phyloP scores from a whole-genome alignment of 2,113 vertebrate species.

The Ranitomeya variabilis region DNA sequence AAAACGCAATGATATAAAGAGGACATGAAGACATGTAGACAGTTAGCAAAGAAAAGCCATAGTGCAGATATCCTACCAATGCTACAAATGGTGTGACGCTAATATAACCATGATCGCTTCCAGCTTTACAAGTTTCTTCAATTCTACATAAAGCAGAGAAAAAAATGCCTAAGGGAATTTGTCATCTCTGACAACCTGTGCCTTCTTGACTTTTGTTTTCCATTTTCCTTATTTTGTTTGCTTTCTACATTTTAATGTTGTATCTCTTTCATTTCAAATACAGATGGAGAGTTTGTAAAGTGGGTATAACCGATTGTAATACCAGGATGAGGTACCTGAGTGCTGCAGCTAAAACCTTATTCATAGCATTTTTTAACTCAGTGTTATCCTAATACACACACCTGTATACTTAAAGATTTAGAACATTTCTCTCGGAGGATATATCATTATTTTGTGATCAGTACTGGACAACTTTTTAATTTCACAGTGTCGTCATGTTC shows the following conservation, averaged over 20 bases:
- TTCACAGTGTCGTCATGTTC: too few relatives aligned
- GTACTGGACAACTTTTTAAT: neutral
- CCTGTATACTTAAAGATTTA: neutral
- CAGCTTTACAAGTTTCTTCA: neutral
- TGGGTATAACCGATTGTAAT: neutral
- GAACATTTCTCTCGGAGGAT: neutral
- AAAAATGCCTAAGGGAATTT: neutral
- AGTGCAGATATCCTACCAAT: neutral
- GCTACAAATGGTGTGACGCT: constrained; percentile 38
- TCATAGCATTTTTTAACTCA: neutral
- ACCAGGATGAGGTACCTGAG: neutral
- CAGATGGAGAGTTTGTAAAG: neutral
- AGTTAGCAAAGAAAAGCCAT: neutral
- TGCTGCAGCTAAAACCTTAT: neutral
- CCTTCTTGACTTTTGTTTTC: neutral
- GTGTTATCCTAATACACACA: neutral
- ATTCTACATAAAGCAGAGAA: neutral
- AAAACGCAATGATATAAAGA: constrained; percentile 55
- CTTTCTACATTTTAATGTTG: neutral
- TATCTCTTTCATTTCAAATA: neutral
- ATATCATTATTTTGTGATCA: neutral
- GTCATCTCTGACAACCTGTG: neutral
- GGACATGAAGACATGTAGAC: constrained; percentile 31
- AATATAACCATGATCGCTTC: neutral
- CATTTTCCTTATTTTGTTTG: neutral